Evolutionary conservation across 1,140 invertebrate genomes (phyloP).

Genomic region (Steinernema khuongi): DNA sequence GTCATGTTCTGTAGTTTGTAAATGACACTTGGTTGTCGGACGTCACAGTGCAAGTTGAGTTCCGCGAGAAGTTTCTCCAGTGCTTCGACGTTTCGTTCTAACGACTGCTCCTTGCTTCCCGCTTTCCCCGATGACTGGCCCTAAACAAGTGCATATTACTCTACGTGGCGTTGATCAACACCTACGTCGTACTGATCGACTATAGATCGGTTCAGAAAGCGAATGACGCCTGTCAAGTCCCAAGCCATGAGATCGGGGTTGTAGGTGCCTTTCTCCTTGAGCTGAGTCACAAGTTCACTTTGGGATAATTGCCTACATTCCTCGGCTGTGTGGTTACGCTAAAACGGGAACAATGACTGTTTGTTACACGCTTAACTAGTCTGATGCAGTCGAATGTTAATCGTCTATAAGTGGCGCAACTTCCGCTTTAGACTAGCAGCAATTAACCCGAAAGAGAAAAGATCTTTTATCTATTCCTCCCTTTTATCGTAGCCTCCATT

Average conservation of each 20-base stretch:
- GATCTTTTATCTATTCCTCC: conserved; percentile 19
- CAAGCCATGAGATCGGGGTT: conserved; percentile 58
- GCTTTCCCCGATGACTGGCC: conserved; percentile 45
- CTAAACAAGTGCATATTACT: conserved; percentile 28
- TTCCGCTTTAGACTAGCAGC: background rate
- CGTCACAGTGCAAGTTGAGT: conserved; percentile 50
- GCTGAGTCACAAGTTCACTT: conserved; percentile 49
- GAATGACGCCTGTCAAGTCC: conserved; percentile 54
- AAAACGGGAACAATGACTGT: conserved; percentile 21
- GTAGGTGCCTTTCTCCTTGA: conserved; percentile 57
- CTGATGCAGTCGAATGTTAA: conserved; percentile 23
- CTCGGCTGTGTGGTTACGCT: conserved; percentile 51
- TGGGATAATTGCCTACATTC: conserved; percentile 53
- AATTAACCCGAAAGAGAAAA: too few species aligned
- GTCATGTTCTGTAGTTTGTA: conserved; percentile 49
- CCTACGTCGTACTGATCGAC: conserved; percentile 56
- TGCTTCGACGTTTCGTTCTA: conserved; percentile 55
- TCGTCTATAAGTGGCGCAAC: conserved; percentile 18
- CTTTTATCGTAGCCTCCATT: conserved; percentile 6
- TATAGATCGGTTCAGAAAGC: conserved; percentile 56
- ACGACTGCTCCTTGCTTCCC: conserved; percentile 46
- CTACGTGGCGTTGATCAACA: background rate
- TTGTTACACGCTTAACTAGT: background rate
- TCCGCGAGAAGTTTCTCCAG: conserved; percentile 48
- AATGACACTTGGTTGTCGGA: conserved; percentile 44